These are phyloP conservation scores for Lydus trimaculatus DNA, from an alignment of 2,888 invertebrate species.

Conservation along the genomic window DNA sequence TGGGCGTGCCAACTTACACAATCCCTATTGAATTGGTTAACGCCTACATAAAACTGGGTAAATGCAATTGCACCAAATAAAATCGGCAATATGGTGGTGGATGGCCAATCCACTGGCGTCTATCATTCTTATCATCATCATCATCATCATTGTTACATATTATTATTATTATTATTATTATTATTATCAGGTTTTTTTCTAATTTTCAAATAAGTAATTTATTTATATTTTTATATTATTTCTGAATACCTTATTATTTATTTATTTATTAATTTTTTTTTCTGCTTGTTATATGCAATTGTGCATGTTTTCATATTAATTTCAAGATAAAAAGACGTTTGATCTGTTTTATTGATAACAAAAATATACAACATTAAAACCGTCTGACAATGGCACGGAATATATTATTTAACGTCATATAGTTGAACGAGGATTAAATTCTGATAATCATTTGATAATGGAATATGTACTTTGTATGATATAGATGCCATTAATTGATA, in stretches of 20 bases:
- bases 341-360: background rate
- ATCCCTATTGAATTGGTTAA: conserved; percentile 29
- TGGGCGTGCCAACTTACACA: conserved; percentile 37
- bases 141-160: background rate
- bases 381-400: background rate
- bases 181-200: background rate
- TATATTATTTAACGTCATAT: conserved; percentile 9
- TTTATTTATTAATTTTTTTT: background rate
- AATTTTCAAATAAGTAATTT: background rate
- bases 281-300: background rate
- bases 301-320: conserved; percentile 7
- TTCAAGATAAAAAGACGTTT: conserved; percentile 1
- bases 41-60: conserved; percentile 35
- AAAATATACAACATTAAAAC: background rate
- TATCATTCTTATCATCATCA: background rate
- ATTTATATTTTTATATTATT: background rate
- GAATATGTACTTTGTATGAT: background rate
- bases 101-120: background rate
- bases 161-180: background rate
- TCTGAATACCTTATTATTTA: background rate
- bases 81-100: background rate
- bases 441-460: background rate
- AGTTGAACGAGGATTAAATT: conserved; percentile 1
- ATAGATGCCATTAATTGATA: background rate
- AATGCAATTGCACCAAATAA: conserved; percentile 33